phyloP scores from a whole-genome alignment of 2,113 vertebrate genomes.

The Hippocampus barbouri region DNA sequence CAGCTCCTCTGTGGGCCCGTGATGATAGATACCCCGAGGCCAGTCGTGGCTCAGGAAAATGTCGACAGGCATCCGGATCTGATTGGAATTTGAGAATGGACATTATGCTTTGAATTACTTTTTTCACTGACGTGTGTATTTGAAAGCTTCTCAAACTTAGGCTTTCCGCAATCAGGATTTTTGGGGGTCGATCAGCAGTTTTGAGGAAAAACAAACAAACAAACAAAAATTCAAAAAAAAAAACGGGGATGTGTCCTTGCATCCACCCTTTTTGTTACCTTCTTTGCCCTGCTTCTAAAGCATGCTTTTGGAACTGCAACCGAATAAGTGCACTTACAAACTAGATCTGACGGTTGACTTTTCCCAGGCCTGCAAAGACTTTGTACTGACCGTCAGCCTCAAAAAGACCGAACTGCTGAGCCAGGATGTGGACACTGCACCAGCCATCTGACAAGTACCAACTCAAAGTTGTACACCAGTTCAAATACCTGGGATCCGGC shows the following conservation, averaged over 20 bases:
- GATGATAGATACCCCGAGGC: constrained; percentile 92
- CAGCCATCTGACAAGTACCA: too few relatives aligned
- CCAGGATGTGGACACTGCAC: too few relatives aligned
- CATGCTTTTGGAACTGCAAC: background rate
- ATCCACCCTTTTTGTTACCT: background rate
- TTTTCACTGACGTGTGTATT: background rate
- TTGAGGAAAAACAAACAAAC: too few relatives aligned
- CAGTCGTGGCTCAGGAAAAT: constrained; percentile 96
- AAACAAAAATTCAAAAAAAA: too few relatives aligned
- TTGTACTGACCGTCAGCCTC: too few relatives aligned
- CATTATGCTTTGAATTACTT: background rate
- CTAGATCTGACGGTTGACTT: background rate
- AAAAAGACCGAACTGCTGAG: too few relatives aligned
- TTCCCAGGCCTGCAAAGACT: too few relatives aligned
- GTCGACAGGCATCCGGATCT: constrained; percentile 88
- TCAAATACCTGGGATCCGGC: too few relatives aligned
- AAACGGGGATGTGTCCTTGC: background rate
- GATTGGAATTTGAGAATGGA: constrained; percentile 4
- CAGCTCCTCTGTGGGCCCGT: constrained; percentile 84
- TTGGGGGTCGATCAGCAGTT: too few relatives aligned
- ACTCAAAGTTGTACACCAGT: too few relatives aligned
- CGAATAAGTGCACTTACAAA: background rate
- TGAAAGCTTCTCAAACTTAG: background rate
- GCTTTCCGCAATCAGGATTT: too few relatives aligned
- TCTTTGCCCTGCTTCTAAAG: background rate